Conservation (phyloP, 2,888 invertebrate species). For the Ennomos erosarius region DNA sequence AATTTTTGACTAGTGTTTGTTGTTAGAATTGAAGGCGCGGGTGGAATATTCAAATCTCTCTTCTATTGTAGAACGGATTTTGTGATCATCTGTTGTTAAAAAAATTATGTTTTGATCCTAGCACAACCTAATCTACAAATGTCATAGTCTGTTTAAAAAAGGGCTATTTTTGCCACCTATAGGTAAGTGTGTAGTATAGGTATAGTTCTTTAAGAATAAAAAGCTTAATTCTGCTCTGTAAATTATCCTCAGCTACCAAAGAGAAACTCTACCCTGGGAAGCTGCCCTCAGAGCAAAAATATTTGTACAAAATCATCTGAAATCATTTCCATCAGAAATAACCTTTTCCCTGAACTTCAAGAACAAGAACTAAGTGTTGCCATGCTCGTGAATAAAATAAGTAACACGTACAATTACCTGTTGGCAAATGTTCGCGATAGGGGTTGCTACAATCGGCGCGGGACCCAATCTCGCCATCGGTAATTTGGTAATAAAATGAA, state of each 20-base stretch:
- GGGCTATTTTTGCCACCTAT: too few relatives aligned
- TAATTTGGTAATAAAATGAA: conserved; percentile 86
- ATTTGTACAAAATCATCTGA: conserved; percentile 8
- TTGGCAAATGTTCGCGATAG: conserved; percentile 79
- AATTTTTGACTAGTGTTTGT: conserved; percentile 32
- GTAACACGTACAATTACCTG: conserved; percentile 70
- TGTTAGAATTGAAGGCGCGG: neutral
- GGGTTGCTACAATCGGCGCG: conserved; percentile 66
- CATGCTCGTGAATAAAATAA: conserved; percentile 68
- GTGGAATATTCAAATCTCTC: too few relatives aligned
- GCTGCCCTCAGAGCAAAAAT: neutral
- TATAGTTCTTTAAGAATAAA: too few relatives aligned
- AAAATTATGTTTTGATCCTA: too few relatives aligned
- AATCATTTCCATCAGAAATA: conserved; percentile 15
- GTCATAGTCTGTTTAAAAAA: too few relatives aligned
- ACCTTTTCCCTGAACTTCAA: conserved; percentile 28
- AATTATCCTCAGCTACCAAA: neutral
- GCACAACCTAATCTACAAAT: too few relatives aligned
- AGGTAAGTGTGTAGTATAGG: too few relatives aligned
- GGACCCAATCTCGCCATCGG: conserved; percentile 78
- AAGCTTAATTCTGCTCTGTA: neutral
- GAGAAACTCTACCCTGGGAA: conserved; percentile 1
- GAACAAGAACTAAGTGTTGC: conserved; percentile 55
- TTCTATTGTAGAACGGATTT: too few relatives aligned
- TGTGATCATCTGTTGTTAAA: too few relatives aligned